Percentiles rank a stretch among this genome's conserved stretches.
Evolutionary conservation across 1,140 invertebrate species (phyloP).

Genomic region (Macrotrachela quadricornifera): DNA sequence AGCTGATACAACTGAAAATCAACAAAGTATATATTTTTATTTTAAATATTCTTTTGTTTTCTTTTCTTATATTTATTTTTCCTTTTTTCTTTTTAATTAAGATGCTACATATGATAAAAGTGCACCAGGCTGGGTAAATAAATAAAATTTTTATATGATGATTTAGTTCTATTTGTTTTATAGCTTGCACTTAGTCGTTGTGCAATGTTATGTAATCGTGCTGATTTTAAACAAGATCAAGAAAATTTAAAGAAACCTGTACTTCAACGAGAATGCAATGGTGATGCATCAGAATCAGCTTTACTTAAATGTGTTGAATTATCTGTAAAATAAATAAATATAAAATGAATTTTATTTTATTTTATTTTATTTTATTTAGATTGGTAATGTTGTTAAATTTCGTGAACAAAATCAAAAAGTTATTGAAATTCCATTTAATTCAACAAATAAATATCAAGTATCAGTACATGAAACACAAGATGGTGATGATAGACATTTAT

Average conservation of each 20-base stretch:
- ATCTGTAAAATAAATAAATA: neutral
- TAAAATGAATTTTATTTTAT: too few species aligned
- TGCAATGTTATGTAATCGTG: slow-evolving; percentile 9
- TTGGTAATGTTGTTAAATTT: slow-evolving; percentile 33
- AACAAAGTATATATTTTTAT: neutral
- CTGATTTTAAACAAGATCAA: slow-evolving; percentile 6
- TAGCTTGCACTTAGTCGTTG: slow-evolving; percentile 7
- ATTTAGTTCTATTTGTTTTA: neutral
- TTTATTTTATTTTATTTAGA: neutral
- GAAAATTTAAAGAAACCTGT: slow-evolving; percentile 7
- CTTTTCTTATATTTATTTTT: neutral
- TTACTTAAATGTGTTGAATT: slow-evolving; percentile 24
- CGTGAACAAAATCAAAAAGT: slow-evolving; percentile 76
- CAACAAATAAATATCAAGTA: slow-evolving; percentile 86
- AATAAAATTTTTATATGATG: neutral
- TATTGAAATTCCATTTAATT: slow-evolving; percentile 96
- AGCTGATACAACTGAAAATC: slow-evolving; percentile 46
- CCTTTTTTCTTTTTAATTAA: too few species aligned
- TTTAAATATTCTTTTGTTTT: too few species aligned
- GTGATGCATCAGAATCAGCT: slow-evolving; percentile 25
- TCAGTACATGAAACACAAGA: slow-evolving; percentile 12
- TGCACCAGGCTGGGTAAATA: neutral
- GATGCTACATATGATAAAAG: slow-evolving; percentile 1
- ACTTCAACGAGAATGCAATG: slow-evolving; percentile 11
- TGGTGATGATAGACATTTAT: slow-evolving; percentile 42